These are phyloP conservation scores for Allophyes oxyacanthae DNA, from an alignment of 2,888 invertebrate species.

Conservation along the genomic window DNA sequence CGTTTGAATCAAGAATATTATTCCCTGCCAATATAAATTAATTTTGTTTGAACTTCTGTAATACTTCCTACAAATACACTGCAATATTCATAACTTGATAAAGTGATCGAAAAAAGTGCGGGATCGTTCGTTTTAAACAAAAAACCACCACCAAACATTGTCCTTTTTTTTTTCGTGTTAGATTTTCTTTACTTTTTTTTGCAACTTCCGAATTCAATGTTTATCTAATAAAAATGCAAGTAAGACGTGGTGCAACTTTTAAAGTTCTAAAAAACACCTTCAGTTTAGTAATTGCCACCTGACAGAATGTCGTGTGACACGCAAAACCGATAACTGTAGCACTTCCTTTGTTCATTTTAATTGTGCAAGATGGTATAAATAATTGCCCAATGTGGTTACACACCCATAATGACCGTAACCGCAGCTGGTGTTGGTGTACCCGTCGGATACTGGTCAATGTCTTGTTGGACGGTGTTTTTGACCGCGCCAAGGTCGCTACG, in stretches of 20 bases:
- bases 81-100: too few species aligned
- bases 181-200: background rate
- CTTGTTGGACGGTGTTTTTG: constrained; percentile 77
- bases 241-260: too few species aligned
- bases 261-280: constrained; percentile 20
- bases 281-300: constrained; percentile 70
- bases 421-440: constrained; percentile 69
- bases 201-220: too few species aligned
- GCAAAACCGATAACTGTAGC: constrained; percentile 75
- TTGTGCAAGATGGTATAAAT: constrained; percentile 81
- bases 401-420: constrained; percentile 74
- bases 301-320: constrained; percentile 76
- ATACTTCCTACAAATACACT: background rate
- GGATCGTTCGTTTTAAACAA: too few species aligned
- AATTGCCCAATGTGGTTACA: constrained; percentile 79
- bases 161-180: too few species aligned
- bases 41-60: constrained; percentile 5
- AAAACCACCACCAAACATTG: too few species aligned
- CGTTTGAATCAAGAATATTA: constrained; percentile 70
- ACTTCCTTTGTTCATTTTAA: constrained; percentile 81
- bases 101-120: too few species aligned
- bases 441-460: constrained; percentile 79
- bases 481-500: constrained; percentile 84
- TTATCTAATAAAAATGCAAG: too few species aligned
- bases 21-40: constrained; percentile 44